Conservation (phyloP, 2,888 invertebrate genomes). For the Limnephilus rhombicus region DNA sequence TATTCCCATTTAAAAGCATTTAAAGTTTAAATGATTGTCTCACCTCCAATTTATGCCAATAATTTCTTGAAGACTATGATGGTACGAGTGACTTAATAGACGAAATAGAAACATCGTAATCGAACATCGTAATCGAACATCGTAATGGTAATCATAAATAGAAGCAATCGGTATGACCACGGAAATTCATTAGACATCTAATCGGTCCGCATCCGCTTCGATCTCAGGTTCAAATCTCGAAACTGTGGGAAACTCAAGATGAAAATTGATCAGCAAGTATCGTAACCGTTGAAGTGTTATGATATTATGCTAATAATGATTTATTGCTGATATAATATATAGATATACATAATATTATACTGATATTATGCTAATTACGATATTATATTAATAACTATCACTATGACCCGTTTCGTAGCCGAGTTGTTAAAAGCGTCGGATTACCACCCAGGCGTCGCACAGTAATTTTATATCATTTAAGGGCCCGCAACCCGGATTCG, state of each 20-base stretch:
- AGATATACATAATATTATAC: too few relatives aligned
- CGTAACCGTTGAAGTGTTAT: background rate
- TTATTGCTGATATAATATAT: too few relatives aligned
- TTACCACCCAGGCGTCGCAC: too few relatives aligned
- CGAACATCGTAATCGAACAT: background rate
- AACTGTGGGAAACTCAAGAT: background rate
- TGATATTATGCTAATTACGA: background rate
- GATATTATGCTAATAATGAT: background rate
- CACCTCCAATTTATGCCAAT: too few relatives aligned
- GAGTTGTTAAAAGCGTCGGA: too few relatives aligned
- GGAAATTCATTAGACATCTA: background rate
- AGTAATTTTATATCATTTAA: too few relatives aligned
- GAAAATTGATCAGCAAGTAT: background rate
- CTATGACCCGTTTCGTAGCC: too few relatives aligned
- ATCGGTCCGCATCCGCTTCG: background rate
- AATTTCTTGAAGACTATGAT: too few relatives aligned
- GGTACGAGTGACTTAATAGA: too few relatives aligned
- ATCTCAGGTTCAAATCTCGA: background rate
- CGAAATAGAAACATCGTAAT: background rate
- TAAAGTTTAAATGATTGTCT: too few relatives aligned
- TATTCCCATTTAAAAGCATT: too few relatives aligned
- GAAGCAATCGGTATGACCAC: background rate
- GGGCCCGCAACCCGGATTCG: too few relatives aligned
- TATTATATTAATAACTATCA: background rate
- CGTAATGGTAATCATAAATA: background rate